These are phyloP conservation scores for Coccyzus lansbergi DNA, from an alignment of 2,797 vertebrate genomes.

Conservation along the genomic window DNA sequence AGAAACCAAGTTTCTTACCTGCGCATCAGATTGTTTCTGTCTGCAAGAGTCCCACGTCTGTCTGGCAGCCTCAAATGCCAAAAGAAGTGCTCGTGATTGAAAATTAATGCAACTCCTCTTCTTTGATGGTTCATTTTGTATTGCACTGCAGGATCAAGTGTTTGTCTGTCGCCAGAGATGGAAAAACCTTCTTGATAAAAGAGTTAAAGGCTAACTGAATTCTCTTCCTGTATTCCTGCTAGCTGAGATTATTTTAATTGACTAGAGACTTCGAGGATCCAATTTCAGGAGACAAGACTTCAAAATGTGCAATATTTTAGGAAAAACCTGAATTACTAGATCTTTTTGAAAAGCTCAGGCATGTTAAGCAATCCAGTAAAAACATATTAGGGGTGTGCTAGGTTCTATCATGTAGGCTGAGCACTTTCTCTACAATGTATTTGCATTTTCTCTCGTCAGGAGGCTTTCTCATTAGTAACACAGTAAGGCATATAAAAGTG, in stretches of 20 bases:
- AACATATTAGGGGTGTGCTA: not conserved
- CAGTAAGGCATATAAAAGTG: not conserved
- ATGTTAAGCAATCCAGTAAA: not conserved
- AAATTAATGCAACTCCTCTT: constrained; percentile 91
- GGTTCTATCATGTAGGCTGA: not conserved
- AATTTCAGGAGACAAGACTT: not conserved
- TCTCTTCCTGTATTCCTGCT: not conserved
- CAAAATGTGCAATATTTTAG: not conserved
- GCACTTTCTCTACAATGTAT: not conserved
- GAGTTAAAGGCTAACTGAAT: not conserved
- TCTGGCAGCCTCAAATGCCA: constrained; percentile 81
- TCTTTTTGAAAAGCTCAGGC: not conserved
- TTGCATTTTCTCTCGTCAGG: not conserved
- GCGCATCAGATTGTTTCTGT: constrained; percentile 80
- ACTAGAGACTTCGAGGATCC: not conserved
- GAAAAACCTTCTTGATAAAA: not conserved
- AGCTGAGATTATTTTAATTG: not conserved
- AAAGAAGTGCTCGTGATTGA: constrained; percentile 92
- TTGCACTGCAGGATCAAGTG: constrained; percentile 83
- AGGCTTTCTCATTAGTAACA: not conserved
- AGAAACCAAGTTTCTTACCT: constrained; percentile 75
- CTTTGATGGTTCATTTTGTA: constrained; percentile 89
- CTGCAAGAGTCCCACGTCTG: constrained; percentile 84
- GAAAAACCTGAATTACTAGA: not conserved
- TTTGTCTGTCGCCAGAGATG: constrained; percentile 43